Evolutionary conservation across 1,140 invertebrate species (phyloP), one percentile per base, ranked within the genome.

Genomic region (Nilaparvata lugens): DNA sequence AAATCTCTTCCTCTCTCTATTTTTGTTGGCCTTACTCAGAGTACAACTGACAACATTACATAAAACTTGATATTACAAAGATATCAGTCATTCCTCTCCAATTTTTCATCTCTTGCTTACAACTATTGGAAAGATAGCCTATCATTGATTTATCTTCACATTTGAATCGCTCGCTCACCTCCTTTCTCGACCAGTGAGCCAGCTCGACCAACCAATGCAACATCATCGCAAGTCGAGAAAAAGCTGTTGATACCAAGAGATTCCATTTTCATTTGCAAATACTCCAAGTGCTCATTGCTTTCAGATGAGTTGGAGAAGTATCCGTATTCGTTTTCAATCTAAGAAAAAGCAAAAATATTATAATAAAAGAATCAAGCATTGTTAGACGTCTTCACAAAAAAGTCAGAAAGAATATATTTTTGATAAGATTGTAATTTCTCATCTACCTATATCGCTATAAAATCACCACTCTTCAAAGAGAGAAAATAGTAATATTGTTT

Each of bases 241-340:
- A 61, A 52, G n/a, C 43, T 25, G n/a, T 52, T 31, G 13, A 61
- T 57, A 7, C 38, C 21, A 9, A 43, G 52, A 28, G 42, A 56
- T 16, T 19, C 1, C 23, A 48, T 35, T 13, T 25, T 31, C n/a
- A 43, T 24, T 23, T 21, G 13, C 9, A 45, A n/a, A 16, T 43
- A 61, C 51, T 57, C 31, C 53, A 52, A 61, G 14, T 43, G 24
- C 18, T n/a, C 54, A 19, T 45, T 56, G 11, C 21, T 3, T 1
- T 0, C 28, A 25, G 54, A 43, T 6, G 25, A 42, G 14, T 4
- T 11, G 1, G 53, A 23, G 11, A 56, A 56, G 35, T 51, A 23
- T 13, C 60, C 60, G 9, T 52, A 61, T 57, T 61, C 60, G 18
- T 61, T 61, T 61, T 61, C 60, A 18, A 61, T 9, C 60, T 61